Conservation (phyloP, 2,113 vertebrate genomes). For the Polypterus senegalus region DNA sequence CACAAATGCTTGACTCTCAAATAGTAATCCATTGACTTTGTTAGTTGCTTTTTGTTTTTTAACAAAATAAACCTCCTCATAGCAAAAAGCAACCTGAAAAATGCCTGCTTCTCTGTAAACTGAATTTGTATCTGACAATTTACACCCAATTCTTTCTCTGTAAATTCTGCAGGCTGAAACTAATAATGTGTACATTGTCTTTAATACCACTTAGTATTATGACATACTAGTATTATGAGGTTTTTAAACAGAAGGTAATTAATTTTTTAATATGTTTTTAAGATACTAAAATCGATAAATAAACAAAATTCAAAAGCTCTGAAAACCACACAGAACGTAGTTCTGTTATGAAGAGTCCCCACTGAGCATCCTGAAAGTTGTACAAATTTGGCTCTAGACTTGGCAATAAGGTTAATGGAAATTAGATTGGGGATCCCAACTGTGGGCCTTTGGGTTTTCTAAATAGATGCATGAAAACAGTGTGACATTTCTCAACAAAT, state of each 20-base stretch:
- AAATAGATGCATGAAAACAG: constrained; percentile 30
- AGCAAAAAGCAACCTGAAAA: too few species aligned
- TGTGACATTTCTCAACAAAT: constrained; percentile 23
- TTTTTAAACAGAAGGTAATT: too few species aligned
- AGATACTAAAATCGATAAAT: background rate
- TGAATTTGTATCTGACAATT: too few species aligned
- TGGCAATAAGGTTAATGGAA: constrained; percentile 45
- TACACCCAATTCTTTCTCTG: too few species aligned
- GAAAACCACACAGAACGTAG: background rate
- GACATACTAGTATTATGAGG: too few species aligned
- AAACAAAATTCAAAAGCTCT: background rate
- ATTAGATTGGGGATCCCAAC: constrained; percentile 38
- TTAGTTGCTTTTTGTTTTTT: constrained; percentile 3
- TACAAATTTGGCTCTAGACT: constrained; percentile 40
- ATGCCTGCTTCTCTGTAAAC: too few species aligned
- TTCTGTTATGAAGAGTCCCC: constrained; percentile 3
- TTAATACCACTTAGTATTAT: too few species aligned
- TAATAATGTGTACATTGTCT: too few species aligned
- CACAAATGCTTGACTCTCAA: constrained; percentile 32
- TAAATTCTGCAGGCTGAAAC: too few species aligned
- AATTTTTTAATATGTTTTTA: too few species aligned
- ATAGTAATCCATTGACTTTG: constrained; percentile 30
- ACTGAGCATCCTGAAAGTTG: constrained; percentile 25
- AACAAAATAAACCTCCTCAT: too few species aligned
- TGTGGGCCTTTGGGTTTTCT: constrained; percentile 29